Evolutionary conservation across 2,888 invertebrate genomes (phyloP).

Genomic region (Chorisops tibialis): DNA sequence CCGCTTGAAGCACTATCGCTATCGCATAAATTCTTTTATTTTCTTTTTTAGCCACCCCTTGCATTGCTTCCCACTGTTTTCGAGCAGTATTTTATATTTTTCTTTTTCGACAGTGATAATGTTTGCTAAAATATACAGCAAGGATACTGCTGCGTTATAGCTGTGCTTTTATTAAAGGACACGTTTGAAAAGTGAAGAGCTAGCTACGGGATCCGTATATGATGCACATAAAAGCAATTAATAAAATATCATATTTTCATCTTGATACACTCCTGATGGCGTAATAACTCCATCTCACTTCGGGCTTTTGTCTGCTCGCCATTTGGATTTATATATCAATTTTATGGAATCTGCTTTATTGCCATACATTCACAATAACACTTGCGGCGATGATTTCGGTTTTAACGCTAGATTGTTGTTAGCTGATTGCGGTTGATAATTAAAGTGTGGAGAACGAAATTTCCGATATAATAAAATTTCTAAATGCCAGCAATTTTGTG

Average conservation of each 20-base stretch:
- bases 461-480: too few relatives aligned
- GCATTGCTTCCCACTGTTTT: too few relatives aligned
- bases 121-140: too few relatives aligned
- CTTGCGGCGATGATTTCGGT: conserved; percentile 25
- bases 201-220: conserved; percentile 10
- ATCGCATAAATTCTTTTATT: too few relatives aligned
- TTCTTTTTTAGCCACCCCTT: too few relatives aligned
- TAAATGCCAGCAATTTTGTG: too few relatives aligned
- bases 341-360: conserved; percentile 29
- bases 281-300: conserved; percentile 1
- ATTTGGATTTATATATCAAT: conserved; percentile 32
- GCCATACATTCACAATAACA: conserved; percentile 21
- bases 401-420: not conserved
- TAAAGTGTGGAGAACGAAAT: not conserved
- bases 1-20: too few relatives aligned
- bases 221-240: conserved; percentile 32
- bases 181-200: too few relatives aligned
- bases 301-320: conserved; percentile 6
- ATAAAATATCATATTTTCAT: conserved; percentile 32
- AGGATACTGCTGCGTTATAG: too few relatives aligned
- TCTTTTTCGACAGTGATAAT: too few relatives aligned
- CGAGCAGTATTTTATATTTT: too few relatives aligned
- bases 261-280: conserved; percentile 27
- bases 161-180: too few relatives aligned
- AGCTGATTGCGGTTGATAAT: conserved; percentile 6